Evolutionary conservation across 2,797 vertebrate genomes (phyloP), one percentile per base, ranked within the genome.

Genomic region (Glyptemys insculpta): DNA sequence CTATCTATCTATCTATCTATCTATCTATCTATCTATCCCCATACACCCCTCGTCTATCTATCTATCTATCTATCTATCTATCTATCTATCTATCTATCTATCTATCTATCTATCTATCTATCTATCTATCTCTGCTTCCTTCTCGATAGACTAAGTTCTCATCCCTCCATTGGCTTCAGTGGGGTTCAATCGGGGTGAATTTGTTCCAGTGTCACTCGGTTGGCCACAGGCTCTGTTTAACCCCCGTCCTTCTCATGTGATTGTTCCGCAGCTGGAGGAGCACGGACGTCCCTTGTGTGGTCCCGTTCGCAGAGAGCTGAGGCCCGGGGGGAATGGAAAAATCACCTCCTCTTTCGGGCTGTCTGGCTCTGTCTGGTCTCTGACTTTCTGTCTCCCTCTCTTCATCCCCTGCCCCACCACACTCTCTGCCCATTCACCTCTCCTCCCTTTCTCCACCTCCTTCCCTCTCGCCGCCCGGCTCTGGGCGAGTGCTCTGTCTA

Each of bases 191-290:
- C 31, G 10, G 62, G 56, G 44, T 53, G 53, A 74, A 12, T 59
- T 23, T 12, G 15, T 18, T 27, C 37, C 37, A 52, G 74, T 34
- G 16, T 34, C 72, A 56, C 12, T 62, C 47, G 79, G 8, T n/a
- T 80, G 21, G 41, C 47, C 74, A 41, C 54, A 23, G 12, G 47
- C 44, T 83, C 49, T n/a, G 16, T 25, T 59, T 37, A 59, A 57
- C 41, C 34, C 87, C 81, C n/a, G 9, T 10, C 18, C n/a, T 96
- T 97, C 95, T 92, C 96, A 96, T 94, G 97, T 95, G 96, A 96
- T 94, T 96, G 96, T 96, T 95, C 91, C 91, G 92, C 97, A 97
- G 97, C 97, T 97, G 97, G 97, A 97, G 97, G 97, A 97, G 96
- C 95, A 93, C 93, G 96, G 93, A 95, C 94, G 96, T 95, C 94